Percentiles rank a stretch among this genome's conserved stretches.
Conservation (phyloP, 2,797 vertebrate species). For the Brotula barbata region DNA sequence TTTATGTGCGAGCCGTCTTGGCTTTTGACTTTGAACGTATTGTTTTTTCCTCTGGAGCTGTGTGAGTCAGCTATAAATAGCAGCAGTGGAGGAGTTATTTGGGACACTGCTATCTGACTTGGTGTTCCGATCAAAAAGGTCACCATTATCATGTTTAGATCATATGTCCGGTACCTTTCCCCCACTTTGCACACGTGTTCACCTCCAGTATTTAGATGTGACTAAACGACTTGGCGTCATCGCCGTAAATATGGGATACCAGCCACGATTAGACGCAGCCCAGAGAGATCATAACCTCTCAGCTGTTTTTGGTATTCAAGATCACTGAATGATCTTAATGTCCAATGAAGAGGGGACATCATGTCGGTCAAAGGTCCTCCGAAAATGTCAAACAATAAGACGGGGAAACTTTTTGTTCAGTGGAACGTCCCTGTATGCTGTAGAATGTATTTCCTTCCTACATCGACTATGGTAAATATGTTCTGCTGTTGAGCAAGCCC, state of each 20-base stretch:
- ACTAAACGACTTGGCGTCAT: constrained; percentile 16
- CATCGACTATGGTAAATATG: no score
- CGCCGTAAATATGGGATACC: constrained; percentile 41
- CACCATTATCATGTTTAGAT: constrained; percentile 70
- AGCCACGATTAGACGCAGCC: constrained; percentile 24
- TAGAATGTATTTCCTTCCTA: no score
- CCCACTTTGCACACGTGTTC: constrained; percentile 63
- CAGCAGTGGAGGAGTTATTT: constrained; percentile 49
- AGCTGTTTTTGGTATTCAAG: constrained; percentile 32
- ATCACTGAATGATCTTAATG: background rate
- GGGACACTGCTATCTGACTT: constrained; percentile 58
- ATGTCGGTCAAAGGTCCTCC: background rate
- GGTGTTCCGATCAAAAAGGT: constrained; percentile 59
- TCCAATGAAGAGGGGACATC: no score
- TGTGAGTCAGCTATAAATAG: constrained; percentile 62
- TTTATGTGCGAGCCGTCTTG: background rate
- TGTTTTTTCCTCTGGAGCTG: constrained; percentile 39
- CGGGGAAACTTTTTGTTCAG: no score
- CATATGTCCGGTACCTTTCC: constrained; percentile 64
- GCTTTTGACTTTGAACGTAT: background rate
- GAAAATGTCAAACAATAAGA: background rate
- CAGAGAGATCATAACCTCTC: constrained; percentile 23
- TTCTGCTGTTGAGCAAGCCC: no score
- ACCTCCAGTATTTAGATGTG: constrained; percentile 40
- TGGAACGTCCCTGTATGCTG: no score